Percentiles rank a stretch among this genome's conserved stretches.
These are phyloP conservation scores for Odontothrips loti DNA, from an alignment of 2,888 invertebrate genomes.

Conservation along the genomic window DNA sequence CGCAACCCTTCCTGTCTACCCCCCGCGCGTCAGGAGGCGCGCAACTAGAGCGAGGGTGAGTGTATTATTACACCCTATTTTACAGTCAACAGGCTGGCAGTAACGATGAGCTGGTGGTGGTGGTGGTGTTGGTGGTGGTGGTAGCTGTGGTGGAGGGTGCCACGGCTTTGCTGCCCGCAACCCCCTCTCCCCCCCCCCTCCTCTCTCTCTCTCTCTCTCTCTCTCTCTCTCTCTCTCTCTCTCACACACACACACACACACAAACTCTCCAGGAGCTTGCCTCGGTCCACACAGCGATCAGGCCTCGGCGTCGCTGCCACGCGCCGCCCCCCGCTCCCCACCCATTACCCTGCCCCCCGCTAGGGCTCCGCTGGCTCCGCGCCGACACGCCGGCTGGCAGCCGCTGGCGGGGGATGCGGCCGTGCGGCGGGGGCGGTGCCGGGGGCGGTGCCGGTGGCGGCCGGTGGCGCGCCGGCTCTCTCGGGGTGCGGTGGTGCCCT, in stretches of 20 bases:
- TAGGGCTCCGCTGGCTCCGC: not conserved
- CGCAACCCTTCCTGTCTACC: too few relatives aligned
- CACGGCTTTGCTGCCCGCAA: not conserved
- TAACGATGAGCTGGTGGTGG: not conserved
- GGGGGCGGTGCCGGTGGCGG: not conserved
- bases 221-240: too few relatives aligned
- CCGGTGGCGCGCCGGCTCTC: not conserved
- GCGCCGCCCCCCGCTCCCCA: not conserved
- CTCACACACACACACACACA: not conserved
- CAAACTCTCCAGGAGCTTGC: not conserved
- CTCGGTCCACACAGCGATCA: not conserved
- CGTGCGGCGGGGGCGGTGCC: not conserved
- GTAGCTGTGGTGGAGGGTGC: not conserved
- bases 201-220: too few relatives aligned
- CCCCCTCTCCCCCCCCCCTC: too few relatives aligned
- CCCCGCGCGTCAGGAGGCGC: too few relatives aligned
- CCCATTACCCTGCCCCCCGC: not conserved
- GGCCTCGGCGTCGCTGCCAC: not conserved
- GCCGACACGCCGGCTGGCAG: too few relatives aligned
- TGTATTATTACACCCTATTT: slow-evolving; percentile 6
- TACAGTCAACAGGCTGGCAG: slow-evolving; percentile 14
- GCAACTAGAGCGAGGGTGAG: not conserved
- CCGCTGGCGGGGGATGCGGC: not conserved
- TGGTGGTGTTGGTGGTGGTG: not conserved
- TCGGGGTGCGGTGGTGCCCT: not conserved